Evolutionary conservation across 2,797 vertebrate genomes (phyloP).

Genomic region (Rachycentron canadum): DNA sequence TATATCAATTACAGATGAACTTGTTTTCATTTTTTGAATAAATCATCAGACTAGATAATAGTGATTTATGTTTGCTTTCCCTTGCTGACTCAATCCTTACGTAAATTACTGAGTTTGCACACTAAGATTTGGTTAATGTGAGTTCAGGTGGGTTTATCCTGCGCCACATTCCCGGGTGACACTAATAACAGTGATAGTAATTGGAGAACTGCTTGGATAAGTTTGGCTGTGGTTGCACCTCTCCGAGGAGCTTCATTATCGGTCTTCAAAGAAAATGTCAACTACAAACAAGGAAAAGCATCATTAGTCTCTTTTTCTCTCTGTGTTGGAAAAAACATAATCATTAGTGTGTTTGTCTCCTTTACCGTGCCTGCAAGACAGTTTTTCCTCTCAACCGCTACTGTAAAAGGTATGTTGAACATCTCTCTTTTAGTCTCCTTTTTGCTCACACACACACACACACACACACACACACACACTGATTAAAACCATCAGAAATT

Average conservation of each 20-base stretch:
- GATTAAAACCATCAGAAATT: constrained; percentile 78
- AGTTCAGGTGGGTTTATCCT: constrained; percentile 52
- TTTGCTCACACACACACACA: constrained; percentile 29
- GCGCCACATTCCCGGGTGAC: constrained; percentile 43
- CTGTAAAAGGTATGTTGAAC: constrained; percentile 55
- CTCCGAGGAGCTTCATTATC: constrained; percentile 69
- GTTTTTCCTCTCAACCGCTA: constrained; percentile 38
- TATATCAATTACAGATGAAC: background rate
- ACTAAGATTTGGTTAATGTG: constrained; percentile 21
- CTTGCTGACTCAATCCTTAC: constrained; percentile 29
- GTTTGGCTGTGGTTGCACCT: constrained; percentile 54
- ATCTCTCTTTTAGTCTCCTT: constrained; percentile 24
- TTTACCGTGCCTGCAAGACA: constrained; percentile 48
- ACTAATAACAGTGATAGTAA: constrained; percentile 43
- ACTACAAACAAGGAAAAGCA: constrained; percentile 64
- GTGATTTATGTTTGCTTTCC: background rate
- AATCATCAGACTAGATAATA: background rate
- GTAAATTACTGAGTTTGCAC: constrained; percentile 22
- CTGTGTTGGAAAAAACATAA: constrained; percentile 36
- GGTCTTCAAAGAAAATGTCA: constrained; percentile 75
- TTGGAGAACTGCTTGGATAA: constrained; percentile 38
- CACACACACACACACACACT: constrained; percentile 44
- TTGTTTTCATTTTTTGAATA: constrained; percentile 6
- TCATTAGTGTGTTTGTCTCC: constrained; percentile 63
- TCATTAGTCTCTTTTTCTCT: constrained; percentile 69